Conservation (phyloP, 2,888 invertebrate genomes). For the Ametastegia equiseti region DNA sequence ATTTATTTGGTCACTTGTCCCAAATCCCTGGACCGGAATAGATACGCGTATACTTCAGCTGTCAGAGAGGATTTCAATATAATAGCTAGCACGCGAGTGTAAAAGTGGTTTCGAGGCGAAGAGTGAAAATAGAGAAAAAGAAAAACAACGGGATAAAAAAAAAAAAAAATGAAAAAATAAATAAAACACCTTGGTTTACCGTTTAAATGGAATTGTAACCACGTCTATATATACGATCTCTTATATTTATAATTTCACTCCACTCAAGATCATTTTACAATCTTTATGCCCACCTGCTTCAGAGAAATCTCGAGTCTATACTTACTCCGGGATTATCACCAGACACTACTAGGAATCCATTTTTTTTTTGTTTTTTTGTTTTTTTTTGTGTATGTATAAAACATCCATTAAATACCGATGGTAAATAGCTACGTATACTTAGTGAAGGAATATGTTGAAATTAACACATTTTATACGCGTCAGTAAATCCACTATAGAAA, state of each 20-base stretch:
- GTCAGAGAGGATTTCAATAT: background rate
- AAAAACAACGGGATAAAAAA: background rate
- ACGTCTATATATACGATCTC: background rate
- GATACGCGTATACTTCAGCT: background rate
- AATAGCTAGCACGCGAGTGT: too few species aligned
- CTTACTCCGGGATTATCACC: background rate
- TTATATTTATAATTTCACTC: background rate
- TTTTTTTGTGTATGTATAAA: background rate
- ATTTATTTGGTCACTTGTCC: background rate
- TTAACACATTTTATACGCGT: too few species aligned
- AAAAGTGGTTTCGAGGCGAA: background rate
- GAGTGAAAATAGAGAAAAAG: background rate
- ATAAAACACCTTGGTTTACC: background rate
- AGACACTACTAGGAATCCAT: background rate
- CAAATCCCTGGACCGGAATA: background rate
- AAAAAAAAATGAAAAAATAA: background rate
- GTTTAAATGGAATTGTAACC: background rate
- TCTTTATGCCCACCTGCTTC: background rate
- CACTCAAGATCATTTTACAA: constrained; percentile 1
- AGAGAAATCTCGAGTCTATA: constrained; percentile 5
- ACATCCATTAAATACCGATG: too few species aligned
- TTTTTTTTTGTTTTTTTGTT: background rate
- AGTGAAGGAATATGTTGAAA: too few species aligned
- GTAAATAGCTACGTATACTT: too few species aligned
- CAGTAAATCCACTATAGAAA: too few species aligned